Conservation (phyloP, 2,888 invertebrate genomes). For the Drosophila monieri region DNA sequence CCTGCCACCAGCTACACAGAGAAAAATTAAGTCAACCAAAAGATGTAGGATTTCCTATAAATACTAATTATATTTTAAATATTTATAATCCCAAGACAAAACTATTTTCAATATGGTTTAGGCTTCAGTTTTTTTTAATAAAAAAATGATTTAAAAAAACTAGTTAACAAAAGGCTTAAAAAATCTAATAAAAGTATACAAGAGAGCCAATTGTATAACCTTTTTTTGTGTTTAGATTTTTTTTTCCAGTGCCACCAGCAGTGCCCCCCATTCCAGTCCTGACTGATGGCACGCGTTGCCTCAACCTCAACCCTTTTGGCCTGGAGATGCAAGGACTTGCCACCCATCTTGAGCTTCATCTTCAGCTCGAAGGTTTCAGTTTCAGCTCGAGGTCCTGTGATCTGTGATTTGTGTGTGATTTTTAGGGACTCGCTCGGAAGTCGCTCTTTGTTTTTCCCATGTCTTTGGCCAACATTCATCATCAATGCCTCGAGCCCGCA, state of each 20-base stretch:
- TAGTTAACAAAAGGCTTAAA: neutral
- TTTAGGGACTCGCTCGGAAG: conserved; percentile 17
- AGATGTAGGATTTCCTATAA: neutral
- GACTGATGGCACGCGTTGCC: conserved; percentile 27
- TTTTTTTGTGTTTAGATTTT: neutral
- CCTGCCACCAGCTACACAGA: conserved; percentile 2
- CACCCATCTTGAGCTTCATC: neutral
- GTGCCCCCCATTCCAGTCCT: neutral
- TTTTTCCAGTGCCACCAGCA: neutral
- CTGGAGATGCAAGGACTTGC: conserved; percentile 45
- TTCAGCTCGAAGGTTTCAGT: too few species aligned
- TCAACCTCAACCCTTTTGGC: conserved; percentile 45
- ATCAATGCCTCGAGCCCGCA: conserved; percentile 63
- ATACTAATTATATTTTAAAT: too few species aligned
- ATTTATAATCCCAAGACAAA: too few species aligned
- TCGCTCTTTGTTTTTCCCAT: conserved; percentile 27
- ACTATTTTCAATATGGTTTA: too few species aligned
- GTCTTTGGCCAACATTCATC: conserved; percentile 64
- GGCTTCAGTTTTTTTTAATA: neutral
- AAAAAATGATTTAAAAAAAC: neutral
- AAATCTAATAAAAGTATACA: neutral
- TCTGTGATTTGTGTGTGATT: conserved; percentile 63
- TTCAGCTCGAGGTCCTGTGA: conserved; percentile 28
- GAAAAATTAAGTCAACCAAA: neutral
- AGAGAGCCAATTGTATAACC: too few species aligned